Evolutionary conservation across 2,888 invertebrate species (phyloP).

Genomic region (Papilio demoleus): DNA sequence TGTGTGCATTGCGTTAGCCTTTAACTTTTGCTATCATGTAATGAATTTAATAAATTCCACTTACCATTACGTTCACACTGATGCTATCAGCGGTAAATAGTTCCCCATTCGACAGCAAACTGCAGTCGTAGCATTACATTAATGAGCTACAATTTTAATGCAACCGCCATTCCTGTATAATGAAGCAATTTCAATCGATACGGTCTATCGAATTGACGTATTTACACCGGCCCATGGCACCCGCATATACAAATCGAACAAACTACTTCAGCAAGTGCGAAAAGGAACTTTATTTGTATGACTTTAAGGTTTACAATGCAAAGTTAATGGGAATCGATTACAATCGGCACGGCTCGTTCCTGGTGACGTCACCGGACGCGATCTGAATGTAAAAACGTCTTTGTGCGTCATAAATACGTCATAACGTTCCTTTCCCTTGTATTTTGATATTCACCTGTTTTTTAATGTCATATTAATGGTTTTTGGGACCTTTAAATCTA

Average conservation of each 20-base stretch:
- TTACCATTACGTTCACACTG: constrained; percentile 3
- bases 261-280: background rate
- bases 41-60: background rate
- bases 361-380: constrained; percentile 69
- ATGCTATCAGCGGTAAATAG: constrained; percentile 21
- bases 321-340: constrained; percentile 29
- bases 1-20: background rate
- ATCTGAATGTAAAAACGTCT: constrained; percentile 54
- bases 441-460: constrained; percentile 49
- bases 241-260: constrained; percentile 32
- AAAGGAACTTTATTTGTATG: background rate
- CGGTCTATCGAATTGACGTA: constrained; percentile 49
- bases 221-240: constrained; percentile 40
- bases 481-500: background rate
- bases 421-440: constrained; percentile 57
- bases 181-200: constrained; percentile 46
- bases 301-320: background rate
- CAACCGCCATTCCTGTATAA: constrained; percentile 47
- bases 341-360: constrained; percentile 40
- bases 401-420: constrained; percentile 70
- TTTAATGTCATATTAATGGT: background rate
- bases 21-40: background rate
- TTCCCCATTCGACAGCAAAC: constrained; percentile 2
- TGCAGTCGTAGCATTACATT: constrained; percentile 25
- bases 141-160: constrained; percentile 38